A percentile compares a stretch with the other conserved stretches of the same genome.
These are phyloP conservation scores for Actinemys pallida DNA, from an alignment of 2,113 vertebrate genomes.

Conservation along the genomic window DNA sequence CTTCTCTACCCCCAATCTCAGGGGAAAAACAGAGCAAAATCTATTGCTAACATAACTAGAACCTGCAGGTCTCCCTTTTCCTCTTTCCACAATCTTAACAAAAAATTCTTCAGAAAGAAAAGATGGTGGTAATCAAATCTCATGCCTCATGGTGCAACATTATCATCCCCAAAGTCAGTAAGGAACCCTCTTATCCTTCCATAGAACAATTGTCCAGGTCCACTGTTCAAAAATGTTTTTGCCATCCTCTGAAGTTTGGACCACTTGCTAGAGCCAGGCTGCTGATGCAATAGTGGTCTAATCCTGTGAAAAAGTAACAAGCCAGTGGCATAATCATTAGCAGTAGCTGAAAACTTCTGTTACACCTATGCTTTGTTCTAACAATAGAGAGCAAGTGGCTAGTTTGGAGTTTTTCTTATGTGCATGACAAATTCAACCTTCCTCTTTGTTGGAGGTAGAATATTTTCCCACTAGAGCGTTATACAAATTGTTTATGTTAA, in stretches of 20 bases:
- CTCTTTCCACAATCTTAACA: fast-evolving
- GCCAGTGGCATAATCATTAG: fast-evolving
- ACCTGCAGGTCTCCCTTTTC: fast-evolving
- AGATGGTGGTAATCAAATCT: fast-evolving
- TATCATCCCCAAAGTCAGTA: neutral
- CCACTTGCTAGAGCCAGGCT: neutral
- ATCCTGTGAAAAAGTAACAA: neutral
- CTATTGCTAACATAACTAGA: neutral
- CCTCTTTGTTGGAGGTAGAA: neutral
- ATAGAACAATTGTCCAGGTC: neutral
- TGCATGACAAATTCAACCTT: neutral
- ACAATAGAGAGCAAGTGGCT: neutral
- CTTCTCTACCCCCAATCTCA: neutral
- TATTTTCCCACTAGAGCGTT: neutral
- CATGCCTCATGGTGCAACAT: neutral
- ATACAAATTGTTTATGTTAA: neutral
- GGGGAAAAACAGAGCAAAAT: neutral
- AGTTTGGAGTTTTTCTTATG: neutral
- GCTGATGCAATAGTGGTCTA: neutral
- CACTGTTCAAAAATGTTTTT: neutral
- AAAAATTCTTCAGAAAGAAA: neutral
- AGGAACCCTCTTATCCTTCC: neutral
- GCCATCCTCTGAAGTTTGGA: neutral
- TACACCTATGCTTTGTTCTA: neutral
- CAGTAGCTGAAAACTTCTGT: neutral